Percentiles rank a stretch among this genome's conserved stretches.
Conservation (phyloP, 1,140 invertebrate genomes). For the Zaprionus lachaisei region DNA sequence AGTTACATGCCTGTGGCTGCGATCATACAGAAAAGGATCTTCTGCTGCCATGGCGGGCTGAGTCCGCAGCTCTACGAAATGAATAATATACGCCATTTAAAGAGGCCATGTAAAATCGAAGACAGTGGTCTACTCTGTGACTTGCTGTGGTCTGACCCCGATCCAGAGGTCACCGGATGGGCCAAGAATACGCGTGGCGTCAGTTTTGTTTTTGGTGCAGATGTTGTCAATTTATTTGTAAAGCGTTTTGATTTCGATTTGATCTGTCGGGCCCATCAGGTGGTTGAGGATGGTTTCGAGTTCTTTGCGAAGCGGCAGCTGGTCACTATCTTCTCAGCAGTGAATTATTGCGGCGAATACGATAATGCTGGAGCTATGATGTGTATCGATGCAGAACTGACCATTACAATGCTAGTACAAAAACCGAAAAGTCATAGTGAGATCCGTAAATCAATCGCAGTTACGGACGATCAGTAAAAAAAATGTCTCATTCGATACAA, state of each 20-base stretch:
- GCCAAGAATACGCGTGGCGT: slow-evolving; percentile 97
- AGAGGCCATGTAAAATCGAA: slow-evolving; percentile 94
- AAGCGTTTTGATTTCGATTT: slow-evolving; percentile 97
- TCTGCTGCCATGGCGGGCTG: slow-evolving; percentile 97
- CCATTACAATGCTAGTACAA: slow-evolving; percentile 93
- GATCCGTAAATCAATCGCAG: fast-evolving
- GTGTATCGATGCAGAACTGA: slow-evolving; percentile 98
- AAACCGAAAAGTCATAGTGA: slow-evolving; percentile 84
- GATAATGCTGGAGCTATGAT: slow-evolving; percentile 99
- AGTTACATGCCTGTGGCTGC: slow-evolving; percentile 93
- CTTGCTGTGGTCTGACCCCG: slow-evolving; percentile 98
- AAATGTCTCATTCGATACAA: too few species aligned
- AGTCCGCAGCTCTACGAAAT: slow-evolving; percentile 94
- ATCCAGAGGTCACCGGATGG: slow-evolving; percentile 94
- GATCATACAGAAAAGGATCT: slow-evolving; percentile 98
- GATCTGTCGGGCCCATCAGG: slow-evolving; percentile 98
- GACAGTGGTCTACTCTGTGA: slow-evolving; percentile 97
- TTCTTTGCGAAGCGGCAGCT: slow-evolving; percentile 99
- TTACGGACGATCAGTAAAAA: fast-evolving
- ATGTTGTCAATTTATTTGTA: slow-evolving; percentile 96
- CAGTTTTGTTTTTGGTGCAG: slow-evolving; percentile 96
- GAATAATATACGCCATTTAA: slow-evolving; percentile 94
- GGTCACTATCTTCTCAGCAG: slow-evolving; percentile 95
- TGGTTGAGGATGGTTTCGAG: slow-evolving; percentile 99
- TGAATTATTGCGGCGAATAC: slow-evolving; percentile 92